A percentile compares a stretch with the other conserved stretches of the same genome.
phyloP scores from a whole-genome alignment of 1,140 invertebrate genomes.

The Varroa destructor region DNA sequence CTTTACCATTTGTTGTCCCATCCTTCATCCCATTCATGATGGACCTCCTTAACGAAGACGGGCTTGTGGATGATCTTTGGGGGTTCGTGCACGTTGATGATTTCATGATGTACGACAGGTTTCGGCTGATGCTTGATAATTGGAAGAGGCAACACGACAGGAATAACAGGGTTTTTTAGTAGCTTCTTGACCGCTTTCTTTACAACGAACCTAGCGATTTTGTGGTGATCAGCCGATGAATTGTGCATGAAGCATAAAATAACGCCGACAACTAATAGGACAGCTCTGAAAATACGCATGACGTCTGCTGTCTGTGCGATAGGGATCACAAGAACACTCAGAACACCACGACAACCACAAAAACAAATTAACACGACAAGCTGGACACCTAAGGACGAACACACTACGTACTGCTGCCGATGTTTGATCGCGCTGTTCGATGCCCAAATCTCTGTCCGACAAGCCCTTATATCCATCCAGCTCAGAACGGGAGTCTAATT shows the following conservation, averaged over 20 bases:
- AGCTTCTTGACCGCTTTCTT: slow-evolving; percentile 26
- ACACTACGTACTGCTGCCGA: too few species aligned
- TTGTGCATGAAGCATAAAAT: slow-evolving; percentile 2
- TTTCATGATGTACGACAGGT: slow-evolving; percentile 20
- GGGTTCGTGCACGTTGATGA: slow-evolving; percentile 27
- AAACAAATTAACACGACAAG: too few species aligned
- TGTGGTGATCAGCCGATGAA: slow-evolving; percentile 15
- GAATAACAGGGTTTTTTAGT: not conserved
- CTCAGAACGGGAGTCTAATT: too few species aligned
- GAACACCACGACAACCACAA: too few species aligned
- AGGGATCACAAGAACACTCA: too few species aligned
- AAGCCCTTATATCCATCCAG: too few species aligned
- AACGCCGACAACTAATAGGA: not conserved
- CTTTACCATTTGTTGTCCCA: slow-evolving; percentile 18
- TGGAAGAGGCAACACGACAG: slow-evolving; percentile 4
- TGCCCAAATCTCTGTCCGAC: too few species aligned
- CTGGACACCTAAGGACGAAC: too few species aligned
- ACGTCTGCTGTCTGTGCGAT: not conserved
- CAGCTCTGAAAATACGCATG: slow-evolving; percentile 10
- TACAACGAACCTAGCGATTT: slow-evolving; percentile 4
- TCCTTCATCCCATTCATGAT: slow-evolving; percentile 20
- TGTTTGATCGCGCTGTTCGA: too few species aligned
- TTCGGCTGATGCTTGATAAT: slow-evolving; percentile 22
- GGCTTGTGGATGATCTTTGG: slow-evolving; percentile 26
- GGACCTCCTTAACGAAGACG: not conserved